Conservation (phyloP, 2,888 invertebrate species). For the Venusia cambrica region DNA sequence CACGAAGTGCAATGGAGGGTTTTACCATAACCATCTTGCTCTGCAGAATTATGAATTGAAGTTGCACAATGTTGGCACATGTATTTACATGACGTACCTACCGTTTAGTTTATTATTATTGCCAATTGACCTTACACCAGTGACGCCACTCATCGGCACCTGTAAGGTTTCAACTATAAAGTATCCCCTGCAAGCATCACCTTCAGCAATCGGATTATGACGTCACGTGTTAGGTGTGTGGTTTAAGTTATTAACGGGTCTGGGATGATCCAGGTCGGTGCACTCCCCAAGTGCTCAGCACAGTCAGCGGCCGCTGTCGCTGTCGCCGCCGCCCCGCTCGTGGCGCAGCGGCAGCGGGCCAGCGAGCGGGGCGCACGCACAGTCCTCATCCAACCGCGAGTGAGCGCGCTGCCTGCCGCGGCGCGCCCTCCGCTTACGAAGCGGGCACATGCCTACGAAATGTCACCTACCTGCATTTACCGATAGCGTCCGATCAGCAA, state of each 20-base stretch:
- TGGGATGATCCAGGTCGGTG: constrained; percentile 70
- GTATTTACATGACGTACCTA: no score
- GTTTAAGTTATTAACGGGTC: constrained; percentile 45
- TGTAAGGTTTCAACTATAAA: constrained; percentile 32
- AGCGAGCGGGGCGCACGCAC: constrained; percentile 51
- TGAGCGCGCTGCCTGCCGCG: constrained; percentile 76
- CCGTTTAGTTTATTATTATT: no score
- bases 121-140: constrained; percentile 29
- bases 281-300: constrained; percentile 41
- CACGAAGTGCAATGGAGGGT: no score
- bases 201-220: constrained; percentile 33
- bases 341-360: constrained; percentile 29
- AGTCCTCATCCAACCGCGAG: constrained; percentile 75
- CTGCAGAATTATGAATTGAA: no score
- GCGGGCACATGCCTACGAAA: constrained; percentile 69
- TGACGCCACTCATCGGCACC: constrained; percentile 26
- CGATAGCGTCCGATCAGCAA: constrained; percentile 65
- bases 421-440: constrained; percentile 62
- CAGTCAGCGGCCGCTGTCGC: constrained; percentile 36
- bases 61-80: no score
- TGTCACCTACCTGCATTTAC: constrained; percentile 64
- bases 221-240: constrained; percentile 22
- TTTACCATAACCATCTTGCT: no score
- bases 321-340: no score
- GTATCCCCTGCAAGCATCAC: constrained; percentile 33